Evolutionary conservation across 2,888 invertebrate genomes (phyloP).

Genomic region (Temnothorax rugatulus): DNA sequence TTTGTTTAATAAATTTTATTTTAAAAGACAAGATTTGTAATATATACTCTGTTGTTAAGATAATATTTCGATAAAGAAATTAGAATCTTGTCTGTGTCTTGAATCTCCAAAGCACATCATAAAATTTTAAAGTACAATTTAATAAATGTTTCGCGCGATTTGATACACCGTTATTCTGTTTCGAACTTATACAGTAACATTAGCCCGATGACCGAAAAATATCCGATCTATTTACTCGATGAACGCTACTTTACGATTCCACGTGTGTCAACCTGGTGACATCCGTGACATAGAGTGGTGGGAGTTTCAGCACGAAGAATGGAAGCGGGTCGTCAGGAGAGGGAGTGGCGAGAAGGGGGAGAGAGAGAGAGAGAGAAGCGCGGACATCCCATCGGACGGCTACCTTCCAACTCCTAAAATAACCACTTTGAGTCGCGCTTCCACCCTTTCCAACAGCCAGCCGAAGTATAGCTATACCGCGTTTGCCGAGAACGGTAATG

Average conservation of each 20-base stretch:
- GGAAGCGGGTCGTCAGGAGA: slow-evolving; percentile 16
- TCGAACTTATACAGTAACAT: background rate
- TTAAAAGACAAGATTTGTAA: background rate
- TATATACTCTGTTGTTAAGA: background rate
- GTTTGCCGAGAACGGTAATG: slow-evolving; percentile 44
- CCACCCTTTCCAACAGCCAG: slow-evolving; percentile 55
- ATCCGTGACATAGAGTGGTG: background rate
- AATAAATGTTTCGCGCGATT: background rate
- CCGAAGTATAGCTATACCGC: slow-evolving; percentile 66
- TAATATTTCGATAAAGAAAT: background rate
- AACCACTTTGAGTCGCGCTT: slow-evolving; percentile 68
- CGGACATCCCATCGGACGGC: slow-evolving; percentile 58
- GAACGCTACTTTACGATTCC: background rate
- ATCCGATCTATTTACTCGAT: slow-evolving; percentile 4
- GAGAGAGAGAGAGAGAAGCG: slow-evolving; percentile 55
- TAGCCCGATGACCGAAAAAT: background rate
- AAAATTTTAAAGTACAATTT: background rate
- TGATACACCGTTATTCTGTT: background rate
- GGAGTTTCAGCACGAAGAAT: background rate
- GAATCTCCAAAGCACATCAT: background rate
- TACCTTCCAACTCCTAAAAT: slow-evolving; percentile 73
- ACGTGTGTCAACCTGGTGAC: background rate
- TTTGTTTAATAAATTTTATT: background rate
- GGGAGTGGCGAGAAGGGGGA: background rate
- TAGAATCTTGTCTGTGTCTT: background rate